Base-by-base conservation (phyloP, 1,140 invertebrate species). In the Heterodera schachtii region DNA sequence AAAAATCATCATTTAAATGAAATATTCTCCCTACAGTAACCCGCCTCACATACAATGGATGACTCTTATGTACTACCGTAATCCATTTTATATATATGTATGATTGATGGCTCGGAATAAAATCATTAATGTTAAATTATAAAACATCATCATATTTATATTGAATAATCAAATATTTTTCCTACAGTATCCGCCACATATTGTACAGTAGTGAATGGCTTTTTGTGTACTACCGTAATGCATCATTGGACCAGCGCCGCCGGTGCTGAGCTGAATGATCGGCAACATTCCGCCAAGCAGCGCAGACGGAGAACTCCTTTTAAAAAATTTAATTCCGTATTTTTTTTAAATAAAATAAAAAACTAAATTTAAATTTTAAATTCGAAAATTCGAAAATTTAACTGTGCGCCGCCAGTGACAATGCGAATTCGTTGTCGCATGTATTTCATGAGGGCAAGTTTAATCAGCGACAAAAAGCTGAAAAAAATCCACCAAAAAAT, bases 391-490 rank as follows among this genome's bases (percentile, higher is more conserved):
- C 21, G n/a, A 7, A 82, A 49, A 75, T 44, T 47, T n/a, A 43
- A 84, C 47, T 31, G 8, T 43, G n/a, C 57, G 70, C 21, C 57
- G 16, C 9, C 57, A 60, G n/a, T n/a, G n/a, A 16, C 80, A 31
- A 81, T 76, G 69, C 78, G 43, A 31, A 89, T 66, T 74, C 80
- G 73, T 74, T 89, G 87, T 76, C 87, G 69, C 87, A 89, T 89
- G 75, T 90, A 89, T 67, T 90, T 89, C 19, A 89, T 77, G 19
- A 89, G 71, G 44, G 88, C 89, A n/a, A 89, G 73, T 82, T 89
- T 90, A 78, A 89, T 89, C 11, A 89, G 81, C n/a, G 89, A 90
- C 19, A 89, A 76, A 71, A 89, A 89, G 57, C 57, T 60, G 47
- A 49, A 60, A 60, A 60, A 60, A 16, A 60, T 60, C 57, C 5